These are phyloP conservation scores for Apamea epomidion DNA, from an alignment of 2,888 invertebrate species.

Conservation along the genomic window DNA sequence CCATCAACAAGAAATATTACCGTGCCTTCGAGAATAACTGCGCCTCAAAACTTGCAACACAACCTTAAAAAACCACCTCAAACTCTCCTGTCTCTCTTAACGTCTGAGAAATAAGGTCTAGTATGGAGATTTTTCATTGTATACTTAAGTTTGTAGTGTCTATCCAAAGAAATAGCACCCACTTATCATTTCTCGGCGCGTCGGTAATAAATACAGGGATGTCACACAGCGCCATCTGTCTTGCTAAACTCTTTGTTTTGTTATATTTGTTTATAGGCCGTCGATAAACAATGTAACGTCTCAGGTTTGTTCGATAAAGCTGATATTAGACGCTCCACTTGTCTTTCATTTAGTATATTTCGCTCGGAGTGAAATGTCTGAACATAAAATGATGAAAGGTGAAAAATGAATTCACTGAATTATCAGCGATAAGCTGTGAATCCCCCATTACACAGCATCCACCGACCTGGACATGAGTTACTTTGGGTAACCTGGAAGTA, in stretches of 20 bases:
- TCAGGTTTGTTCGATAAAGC: constrained; percentile 48
- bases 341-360: neutral
- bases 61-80: neutral
- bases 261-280: constrained; percentile 69
- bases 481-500: too few relatives aligned
- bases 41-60: constrained; percentile 54
- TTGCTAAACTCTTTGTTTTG: constrained; percentile 68
- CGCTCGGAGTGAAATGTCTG: neutral
- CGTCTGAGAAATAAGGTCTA: constrained; percentile 19
- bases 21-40: constrained; percentile 57
- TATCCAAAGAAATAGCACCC: constrained; percentile 71
- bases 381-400: neutral
- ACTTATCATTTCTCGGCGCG: constrained; percentile 71
- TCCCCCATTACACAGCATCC: too few relatives aligned
- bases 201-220: constrained; percentile 68
- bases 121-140: neutral
- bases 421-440: neutral
- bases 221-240: constrained; percentile 72
- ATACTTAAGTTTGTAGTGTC: constrained; percentile 46
- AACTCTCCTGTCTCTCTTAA: neutral
- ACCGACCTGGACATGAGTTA: too few relatives aligned
- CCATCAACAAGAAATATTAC: constrained; percentile 62
- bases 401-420: neutral
- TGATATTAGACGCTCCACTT: neutral
- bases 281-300: constrained; percentile 66